Evolutionary conservation across 2,888 invertebrate genomes (phyloP).

Genomic region (Patella caerulea): DNA sequence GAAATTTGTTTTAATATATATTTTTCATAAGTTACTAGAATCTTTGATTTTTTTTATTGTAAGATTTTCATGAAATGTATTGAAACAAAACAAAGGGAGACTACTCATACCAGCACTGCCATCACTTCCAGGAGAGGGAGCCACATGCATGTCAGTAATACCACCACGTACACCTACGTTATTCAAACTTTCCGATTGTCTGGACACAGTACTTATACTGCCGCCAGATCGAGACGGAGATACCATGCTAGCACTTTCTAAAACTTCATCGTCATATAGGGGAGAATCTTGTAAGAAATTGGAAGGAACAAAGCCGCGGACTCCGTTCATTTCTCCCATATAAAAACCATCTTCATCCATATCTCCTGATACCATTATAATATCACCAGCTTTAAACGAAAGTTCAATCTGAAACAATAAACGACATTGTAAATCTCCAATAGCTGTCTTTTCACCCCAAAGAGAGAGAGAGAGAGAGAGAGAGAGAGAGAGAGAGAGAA

Average conservation of each 20-base stretch:
- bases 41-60: too few relatives aligned
- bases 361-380: constrained; percentile 96
- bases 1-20: too few relatives aligned
- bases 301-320: constrained; percentile 96
- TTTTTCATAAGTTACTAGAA: too few relatives aligned
- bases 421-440: neutral
- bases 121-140: constrained; percentile 17
- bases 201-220: constrained; percentile 53
- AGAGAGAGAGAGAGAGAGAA: too few relatives aligned
- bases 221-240: constrained; percentile 62
- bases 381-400: constrained; percentile 95
- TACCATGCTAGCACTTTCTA: constrained; percentile 59
- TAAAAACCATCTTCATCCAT: constrained; percentile 99
- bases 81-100: constrained; percentile 1
- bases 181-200: constrained; percentile 44
- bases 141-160: constrained; percentile 26
- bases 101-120: constrained; percentile 17
- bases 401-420: constrained; percentile 86
- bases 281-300: constrained; percentile 83
- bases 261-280: constrained; percentile 56
- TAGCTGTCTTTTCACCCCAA: neutral
- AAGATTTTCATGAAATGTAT: too few relatives aligned
- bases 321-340: constrained; percentile 95
- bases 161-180: constrained; percentile 39
- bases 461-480: too few relatives aligned